Evolutionary conservation across 2,888 invertebrate genomes (phyloP).

Genomic region (Diloba caeruleocephala): DNA sequence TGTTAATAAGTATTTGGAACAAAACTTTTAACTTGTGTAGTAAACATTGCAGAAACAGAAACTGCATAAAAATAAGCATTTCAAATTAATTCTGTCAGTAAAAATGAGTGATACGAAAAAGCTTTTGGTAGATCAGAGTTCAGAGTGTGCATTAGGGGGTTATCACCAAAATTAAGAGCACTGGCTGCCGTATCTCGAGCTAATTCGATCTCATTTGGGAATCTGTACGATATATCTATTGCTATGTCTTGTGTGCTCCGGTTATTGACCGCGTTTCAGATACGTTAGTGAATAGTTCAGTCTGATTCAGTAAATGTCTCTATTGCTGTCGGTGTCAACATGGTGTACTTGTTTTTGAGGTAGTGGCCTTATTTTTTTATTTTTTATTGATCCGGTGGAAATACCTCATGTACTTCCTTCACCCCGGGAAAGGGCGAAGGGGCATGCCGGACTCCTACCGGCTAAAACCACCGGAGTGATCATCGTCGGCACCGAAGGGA

Average conservation of each 20-base stretch:
- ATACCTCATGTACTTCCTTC: no score
- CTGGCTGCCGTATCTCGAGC: slow-evolving; percentile 73
- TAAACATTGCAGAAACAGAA: slow-evolving; percentile 13
- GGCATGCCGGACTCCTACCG: no score
- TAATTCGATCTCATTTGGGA: slow-evolving; percentile 82
- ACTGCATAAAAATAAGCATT: slow-evolving; percentile 22
- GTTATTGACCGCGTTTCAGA: slow-evolving; percentile 76
- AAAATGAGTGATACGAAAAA: slow-evolving; percentile 58
- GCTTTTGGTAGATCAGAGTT: slow-evolving; percentile 71
- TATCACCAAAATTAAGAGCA: slow-evolving; percentile 83
- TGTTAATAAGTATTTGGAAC: slow-evolving; percentile 50
- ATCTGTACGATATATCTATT: slow-evolving; percentile 69
- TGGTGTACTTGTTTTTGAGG: slow-evolving; percentile 13
- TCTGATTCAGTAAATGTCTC: slow-evolving; percentile 74
- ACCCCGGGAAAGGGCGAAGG: no score
- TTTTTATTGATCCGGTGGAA: no score
- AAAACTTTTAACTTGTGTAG: slow-evolving; percentile 19
- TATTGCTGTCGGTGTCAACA: slow-evolving; percentile 58
- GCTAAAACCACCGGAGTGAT: no score
- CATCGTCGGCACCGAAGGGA: no score
- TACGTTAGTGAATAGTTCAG: slow-evolving; percentile 83
- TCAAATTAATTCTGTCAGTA: slow-evolving; percentile 37
- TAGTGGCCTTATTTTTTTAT: no score
- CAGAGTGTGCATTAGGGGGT: slow-evolving; percentile 78
- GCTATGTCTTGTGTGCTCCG: slow-evolving; percentile 66